phyloP scores from a whole-genome alignment of 92 coral and sea anemone genomes.

The Muricea muricata region DNA sequence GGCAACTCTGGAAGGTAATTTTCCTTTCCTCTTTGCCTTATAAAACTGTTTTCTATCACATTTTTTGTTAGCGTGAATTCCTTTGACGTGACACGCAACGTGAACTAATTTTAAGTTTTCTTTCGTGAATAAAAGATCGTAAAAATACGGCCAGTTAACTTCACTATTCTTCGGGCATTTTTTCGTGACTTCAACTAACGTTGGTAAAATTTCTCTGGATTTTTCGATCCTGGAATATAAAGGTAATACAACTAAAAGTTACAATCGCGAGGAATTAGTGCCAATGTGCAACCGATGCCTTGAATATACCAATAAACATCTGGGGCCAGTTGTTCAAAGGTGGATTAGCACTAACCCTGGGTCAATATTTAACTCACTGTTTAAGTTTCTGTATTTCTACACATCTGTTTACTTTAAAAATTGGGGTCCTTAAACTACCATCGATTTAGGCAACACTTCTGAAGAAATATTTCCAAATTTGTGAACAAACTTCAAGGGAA shows the following conservation, averaged over 20 bases:
- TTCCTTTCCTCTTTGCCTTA: background rate
- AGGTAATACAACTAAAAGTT: background rate
- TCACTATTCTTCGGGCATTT: constrained; percentile 76
- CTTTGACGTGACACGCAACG: constrained; percentile 90
- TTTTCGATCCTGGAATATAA: constrained; percentile 84
- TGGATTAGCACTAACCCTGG: no score
- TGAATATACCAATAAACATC: no score
- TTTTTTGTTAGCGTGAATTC: constrained; percentile 79
- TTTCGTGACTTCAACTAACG: constrained; percentile 71
- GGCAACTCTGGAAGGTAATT: background rate
- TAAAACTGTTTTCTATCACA: constrained; percentile 71
- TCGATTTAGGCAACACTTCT: no score
- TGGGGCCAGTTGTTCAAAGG: no score
- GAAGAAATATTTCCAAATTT: no score
- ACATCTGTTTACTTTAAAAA: no score
- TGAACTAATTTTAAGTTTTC: constrained; percentile 91
- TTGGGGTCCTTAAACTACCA: no score
- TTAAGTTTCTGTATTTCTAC: no score
- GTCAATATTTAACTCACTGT: no score
- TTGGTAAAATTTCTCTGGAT: constrained; percentile 86
- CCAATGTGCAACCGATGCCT: no score
- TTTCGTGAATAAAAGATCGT: constrained; percentile 80
- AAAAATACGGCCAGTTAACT: constrained; percentile 90
- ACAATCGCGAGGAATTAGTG: no score
- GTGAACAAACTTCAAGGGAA: no score